Evolutionary conservation across 2,797 vertebrate genomes (phyloP).

Genomic region (Rhynchotus rufescens): DNA sequence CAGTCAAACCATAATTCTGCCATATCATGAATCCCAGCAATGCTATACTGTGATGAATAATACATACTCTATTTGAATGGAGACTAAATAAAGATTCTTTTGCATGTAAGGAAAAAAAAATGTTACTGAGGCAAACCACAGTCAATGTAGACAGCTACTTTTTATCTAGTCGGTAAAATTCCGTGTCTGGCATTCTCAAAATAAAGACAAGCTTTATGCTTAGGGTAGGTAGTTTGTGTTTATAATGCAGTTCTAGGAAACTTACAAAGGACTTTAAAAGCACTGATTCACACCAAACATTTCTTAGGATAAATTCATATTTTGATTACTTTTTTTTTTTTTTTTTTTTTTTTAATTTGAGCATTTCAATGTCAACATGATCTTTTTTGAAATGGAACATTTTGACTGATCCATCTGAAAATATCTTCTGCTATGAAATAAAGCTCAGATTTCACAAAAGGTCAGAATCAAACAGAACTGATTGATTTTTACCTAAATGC

Average conservation of each 20-base stretch:
- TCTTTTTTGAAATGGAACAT: slow-evolving; percentile 5
- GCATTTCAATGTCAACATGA: not conserved
- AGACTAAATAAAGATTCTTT: not conserved
- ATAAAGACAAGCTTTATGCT: not conserved
- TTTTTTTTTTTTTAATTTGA: not conserved
- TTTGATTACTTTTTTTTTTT: not conserved
- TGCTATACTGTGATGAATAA: not conserved
- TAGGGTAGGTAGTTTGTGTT: not conserved
- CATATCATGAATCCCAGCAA: not conserved
- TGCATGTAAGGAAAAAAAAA: not conserved
- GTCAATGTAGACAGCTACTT: not conserved
- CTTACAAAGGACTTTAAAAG: not conserved
- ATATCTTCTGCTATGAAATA: not conserved
- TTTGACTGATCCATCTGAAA: not conserved
- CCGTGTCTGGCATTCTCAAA: not conserved
- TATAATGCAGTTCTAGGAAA: not conserved
- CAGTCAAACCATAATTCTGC: not conserved
- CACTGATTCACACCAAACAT: not conserved
- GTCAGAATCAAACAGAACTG: not conserved
- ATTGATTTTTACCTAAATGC: not conserved
- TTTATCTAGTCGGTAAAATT: not conserved
- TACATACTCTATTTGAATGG: not conserved
- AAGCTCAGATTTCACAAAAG: not conserved
- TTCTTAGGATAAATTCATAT: not conserved
- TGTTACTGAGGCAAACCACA: not conserved